These are phyloP conservation scores for Trissolcus japonicus DNA, from an alignment of 2,888 invertebrate genomes.

Conservation along the genomic window DNA sequence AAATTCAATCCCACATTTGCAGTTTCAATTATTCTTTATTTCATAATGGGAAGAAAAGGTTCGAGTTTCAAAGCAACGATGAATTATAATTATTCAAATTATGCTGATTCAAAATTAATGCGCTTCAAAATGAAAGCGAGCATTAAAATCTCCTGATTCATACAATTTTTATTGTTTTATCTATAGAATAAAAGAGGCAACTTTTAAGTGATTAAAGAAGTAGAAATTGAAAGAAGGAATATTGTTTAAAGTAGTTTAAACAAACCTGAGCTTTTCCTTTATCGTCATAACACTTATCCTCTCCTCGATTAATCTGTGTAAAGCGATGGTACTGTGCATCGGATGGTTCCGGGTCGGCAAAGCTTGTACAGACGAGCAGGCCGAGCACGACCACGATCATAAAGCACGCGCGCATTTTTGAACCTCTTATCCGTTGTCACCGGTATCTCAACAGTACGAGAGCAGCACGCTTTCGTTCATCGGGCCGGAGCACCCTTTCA, in stretches of 20 bases:
- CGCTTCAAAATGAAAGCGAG: no score
- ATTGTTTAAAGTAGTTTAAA: not conserved
- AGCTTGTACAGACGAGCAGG: slow-evolving; percentile 49
- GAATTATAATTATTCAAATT: not conserved
- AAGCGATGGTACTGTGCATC: slow-evolving; percentile 66
- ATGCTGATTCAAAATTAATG: slow-evolving; percentile 3
- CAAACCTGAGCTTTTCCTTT: slow-evolving; percentile 69
- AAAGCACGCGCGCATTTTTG: slow-evolving; percentile 53
- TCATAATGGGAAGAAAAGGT: no score
- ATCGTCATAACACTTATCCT: slow-evolving; percentile 73
- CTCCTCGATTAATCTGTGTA: slow-evolving; percentile 64
- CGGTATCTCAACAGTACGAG: slow-evolving; percentile 33
- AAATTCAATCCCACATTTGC: no score
- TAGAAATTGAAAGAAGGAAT: not conserved
- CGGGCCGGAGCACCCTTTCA: slow-evolving; percentile 41
- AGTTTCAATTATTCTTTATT: no score
- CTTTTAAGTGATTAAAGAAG: not conserved
- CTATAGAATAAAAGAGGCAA: not conserved
- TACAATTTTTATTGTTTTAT: not conserved
- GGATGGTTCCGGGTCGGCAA: slow-evolving; percentile 69
- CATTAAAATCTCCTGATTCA: not conserved
- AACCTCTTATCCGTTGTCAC: slow-evolving; percentile 39
- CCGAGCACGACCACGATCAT: slow-evolving; percentile 52
- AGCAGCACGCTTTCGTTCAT: slow-evolving; percentile 47
- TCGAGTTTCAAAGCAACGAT: not conserved